These are phyloP conservation scores for Rhabdornis inornatus DNA, from an alignment of 2,113 vertebrate genomes.

Conservation along the genomic window DNA sequence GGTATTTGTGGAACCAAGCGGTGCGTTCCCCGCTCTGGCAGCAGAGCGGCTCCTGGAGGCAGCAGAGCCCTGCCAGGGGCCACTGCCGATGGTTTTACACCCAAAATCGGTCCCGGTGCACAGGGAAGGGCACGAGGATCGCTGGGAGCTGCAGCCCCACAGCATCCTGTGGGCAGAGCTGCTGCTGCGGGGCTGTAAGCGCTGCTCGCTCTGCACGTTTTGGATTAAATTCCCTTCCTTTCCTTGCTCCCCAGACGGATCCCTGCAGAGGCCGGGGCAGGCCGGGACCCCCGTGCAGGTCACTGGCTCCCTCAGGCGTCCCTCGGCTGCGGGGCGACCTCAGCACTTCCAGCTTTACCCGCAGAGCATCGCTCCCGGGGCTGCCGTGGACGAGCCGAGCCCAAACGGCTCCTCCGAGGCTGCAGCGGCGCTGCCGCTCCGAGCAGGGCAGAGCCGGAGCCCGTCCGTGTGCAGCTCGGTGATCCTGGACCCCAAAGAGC, in stretches of 20 bases:
- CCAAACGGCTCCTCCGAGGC: constrained; percentile 52
- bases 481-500: constrained; percentile 77
- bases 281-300: constrained; percentile 59
- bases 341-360: constrained; percentile 75
- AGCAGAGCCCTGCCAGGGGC: neutral
- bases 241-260: constrained; percentile 65
- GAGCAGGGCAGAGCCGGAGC: constrained; percentile 45
- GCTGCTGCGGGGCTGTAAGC: neutral
- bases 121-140: rapidly evolving
- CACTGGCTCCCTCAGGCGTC: constrained; percentile 63
- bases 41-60: neutral
- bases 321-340: neutral
- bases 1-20: rapidly evolving
- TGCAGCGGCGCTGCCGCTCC: neutral
- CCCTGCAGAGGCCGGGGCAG: constrained; percentile 69
- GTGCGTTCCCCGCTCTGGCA: rapidly evolving
- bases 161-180: neutral
- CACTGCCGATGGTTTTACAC: rapidly evolving
- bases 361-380: neutral
- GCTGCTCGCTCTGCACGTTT: rapidly evolving
- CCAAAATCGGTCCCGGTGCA: rapidly evolving
- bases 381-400: constrained; percentile 67
- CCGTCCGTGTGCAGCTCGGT: constrained; percentile 71
- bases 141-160: rapidly evolving
- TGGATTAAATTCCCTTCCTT: neutral